Evolutionary conservation across 2,113 vertebrate species (phyloP).

Genomic region (Odontesthes bonariensis): DNA sequence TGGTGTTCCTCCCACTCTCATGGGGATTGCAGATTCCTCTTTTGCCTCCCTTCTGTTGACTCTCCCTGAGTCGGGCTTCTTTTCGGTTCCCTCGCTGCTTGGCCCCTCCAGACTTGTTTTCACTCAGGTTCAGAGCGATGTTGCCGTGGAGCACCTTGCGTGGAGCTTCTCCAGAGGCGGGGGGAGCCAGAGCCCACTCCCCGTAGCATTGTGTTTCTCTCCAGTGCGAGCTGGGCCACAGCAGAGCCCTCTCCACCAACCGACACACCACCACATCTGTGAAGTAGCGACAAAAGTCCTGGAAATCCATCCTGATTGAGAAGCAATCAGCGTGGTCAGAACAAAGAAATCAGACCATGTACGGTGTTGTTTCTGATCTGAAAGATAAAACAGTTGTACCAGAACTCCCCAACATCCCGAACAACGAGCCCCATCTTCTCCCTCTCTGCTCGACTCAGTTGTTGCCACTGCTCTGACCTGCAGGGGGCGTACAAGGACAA

Average conservation of each 20-base stretch:
- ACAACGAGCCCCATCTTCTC: constrained; percentile 84
- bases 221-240: constrained; percentile 82
- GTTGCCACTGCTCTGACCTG: constrained; percentile 85
- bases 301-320: constrained; percentile 84
- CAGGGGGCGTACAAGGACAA: constrained; percentile 30
- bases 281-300: constrained; percentile 86
- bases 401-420: constrained; percentile 86
- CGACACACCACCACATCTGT: constrained; percentile 86
- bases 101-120: constrained; percentile 18
- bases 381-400: constrained; percentile 62
- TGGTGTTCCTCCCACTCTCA: constrained; percentile 16
- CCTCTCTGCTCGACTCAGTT: constrained; percentile 75
- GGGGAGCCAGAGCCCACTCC: constrained; percentile 73
- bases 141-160: constrained; percentile 2
- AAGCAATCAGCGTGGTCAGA: neutral
- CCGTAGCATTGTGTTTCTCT: constrained; percentile 76
- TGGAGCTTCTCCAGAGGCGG: neutral
- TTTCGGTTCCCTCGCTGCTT: constrained; percentile 63
- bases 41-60: constrained; percentile 22
- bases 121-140: neutral
- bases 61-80: constrained; percentile 71
- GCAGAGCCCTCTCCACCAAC: constrained; percentile 73
- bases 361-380: neutral
- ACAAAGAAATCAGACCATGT: neutral
- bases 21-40: neutral